Conservation (phyloP, 92 coral and sea anemone genomes). For the Parazoanthus swiftii region DNA sequence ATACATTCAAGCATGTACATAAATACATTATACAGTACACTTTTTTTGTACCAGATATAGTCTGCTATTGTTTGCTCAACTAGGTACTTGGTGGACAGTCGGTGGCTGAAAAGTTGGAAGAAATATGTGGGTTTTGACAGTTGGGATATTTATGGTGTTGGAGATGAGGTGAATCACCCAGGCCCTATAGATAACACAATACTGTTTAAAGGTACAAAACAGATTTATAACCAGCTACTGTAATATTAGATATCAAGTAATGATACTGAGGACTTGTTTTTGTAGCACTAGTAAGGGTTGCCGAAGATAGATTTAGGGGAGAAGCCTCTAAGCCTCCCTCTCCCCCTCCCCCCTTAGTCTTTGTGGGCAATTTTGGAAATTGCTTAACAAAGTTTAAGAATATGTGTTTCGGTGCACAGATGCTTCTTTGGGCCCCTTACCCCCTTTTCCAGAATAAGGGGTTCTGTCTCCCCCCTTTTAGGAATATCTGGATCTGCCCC, state of each 20-base stretch:
- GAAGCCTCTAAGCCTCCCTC: too few relatives aligned
- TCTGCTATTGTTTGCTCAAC: neutral
- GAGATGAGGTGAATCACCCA: conserved; percentile 83
- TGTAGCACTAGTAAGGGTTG: neutral
- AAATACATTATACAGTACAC: too few relatives aligned
- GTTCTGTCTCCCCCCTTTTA: too few relatives aligned
- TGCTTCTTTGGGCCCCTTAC: too few relatives aligned
- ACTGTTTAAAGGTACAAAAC: conserved; percentile 69
- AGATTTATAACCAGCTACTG: neutral
- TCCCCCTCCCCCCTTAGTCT: too few relatives aligned
- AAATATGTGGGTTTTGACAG: conserved; percentile 95
- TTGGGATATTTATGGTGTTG: conserved; percentile 88
- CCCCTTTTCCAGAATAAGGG: too few relatives aligned
- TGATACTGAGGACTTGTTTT: neutral
- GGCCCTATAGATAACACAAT: conserved; percentile 94
- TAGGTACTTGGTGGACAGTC: conserved; percentile 92
- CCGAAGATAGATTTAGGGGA: too few relatives aligned
- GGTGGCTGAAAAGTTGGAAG: conserved; percentile 97
- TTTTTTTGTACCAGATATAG: neutral
- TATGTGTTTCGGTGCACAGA: too few relatives aligned
- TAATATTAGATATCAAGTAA: neutral
- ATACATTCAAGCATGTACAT: too few relatives aligned
- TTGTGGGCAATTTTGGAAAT: too few relatives aligned
- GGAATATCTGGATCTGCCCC: too few relatives aligned
- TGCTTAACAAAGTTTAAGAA: too few relatives aligned